Evolutionary conservation across 2,797 vertebrate species (phyloP).

Genomic region (Sardinella longiceps): DNA sequence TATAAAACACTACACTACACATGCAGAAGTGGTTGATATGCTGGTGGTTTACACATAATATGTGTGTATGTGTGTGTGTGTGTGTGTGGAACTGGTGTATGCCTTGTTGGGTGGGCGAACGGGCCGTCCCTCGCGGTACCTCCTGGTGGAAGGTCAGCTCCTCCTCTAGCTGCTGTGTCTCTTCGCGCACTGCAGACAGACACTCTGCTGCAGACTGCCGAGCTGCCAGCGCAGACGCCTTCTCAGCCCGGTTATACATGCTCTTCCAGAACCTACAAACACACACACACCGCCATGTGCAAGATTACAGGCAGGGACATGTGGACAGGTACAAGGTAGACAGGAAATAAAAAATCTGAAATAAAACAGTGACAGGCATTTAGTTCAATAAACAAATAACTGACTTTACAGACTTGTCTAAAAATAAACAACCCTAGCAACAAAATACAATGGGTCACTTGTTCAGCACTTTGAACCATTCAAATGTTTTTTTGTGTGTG

Average conservation of each 20-base stretch:
- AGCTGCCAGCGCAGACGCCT: slow-evolving; percentile 67
- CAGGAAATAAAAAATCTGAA: neutral
- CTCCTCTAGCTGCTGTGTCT: slow-evolving; percentile 90
- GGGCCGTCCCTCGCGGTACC: slow-evolving; percentile 80
- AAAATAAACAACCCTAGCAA: neutral
- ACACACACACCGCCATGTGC: neutral
- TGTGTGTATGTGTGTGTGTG: slow-evolving; percentile 58
- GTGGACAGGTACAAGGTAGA: neutral
- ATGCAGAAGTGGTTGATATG: neutral
- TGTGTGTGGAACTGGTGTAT: slow-evolving; percentile 64
- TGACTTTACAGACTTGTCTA: neutral
- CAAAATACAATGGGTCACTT: neutral
- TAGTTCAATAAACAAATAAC: neutral
- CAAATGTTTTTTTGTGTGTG: neutral
- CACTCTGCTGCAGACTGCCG: slow-evolving; percentile 86
- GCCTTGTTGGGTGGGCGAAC: slow-evolving; percentile 75
- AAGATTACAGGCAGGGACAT: neutral
- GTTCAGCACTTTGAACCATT: neutral
- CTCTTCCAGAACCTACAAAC: slow-evolving; percentile 90
- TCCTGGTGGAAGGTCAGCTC: slow-evolving; percentile 87
- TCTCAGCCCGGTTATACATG: slow-evolving; percentile 90
- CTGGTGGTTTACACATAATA: neutral
- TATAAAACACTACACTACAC: too few relatives aligned
- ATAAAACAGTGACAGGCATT: neutral
- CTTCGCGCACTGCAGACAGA: slow-evolving; percentile 87